phyloP scores from a whole-genome alignment of 1,140 invertebrate species.

The Heliconius eleuchia region DNA sequence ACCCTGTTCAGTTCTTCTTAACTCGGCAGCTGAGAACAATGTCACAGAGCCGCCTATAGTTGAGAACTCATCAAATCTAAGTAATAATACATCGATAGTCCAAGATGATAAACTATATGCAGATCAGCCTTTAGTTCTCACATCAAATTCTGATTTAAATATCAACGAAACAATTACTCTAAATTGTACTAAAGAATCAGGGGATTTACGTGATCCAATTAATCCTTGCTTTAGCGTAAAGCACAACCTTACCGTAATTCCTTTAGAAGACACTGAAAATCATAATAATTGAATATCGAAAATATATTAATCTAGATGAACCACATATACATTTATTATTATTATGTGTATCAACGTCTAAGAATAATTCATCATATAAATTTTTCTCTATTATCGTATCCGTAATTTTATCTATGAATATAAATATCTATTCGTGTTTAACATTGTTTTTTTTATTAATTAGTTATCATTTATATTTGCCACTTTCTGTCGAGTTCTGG shows the following conservation, averaged over 20 bases:
- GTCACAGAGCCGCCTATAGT: conserved; percentile 64
- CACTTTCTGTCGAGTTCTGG: no score
- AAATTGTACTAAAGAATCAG: conserved; percentile 58
- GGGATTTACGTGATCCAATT: conserved; percentile 64
- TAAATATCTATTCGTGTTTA: no score
- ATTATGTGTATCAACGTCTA: no score
- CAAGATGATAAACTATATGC: conserved; percentile 29
- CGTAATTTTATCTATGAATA: no score
- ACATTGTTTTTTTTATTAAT: no score
- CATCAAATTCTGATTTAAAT: background rate
- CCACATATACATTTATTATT: no score
- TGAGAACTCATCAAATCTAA: conserved; percentile 30
- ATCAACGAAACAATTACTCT: conserved; percentile 17
- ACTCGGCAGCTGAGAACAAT: conserved; percentile 72
- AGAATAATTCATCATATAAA: no score
- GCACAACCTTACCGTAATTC: conserved; percentile 66
- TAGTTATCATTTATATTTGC: no score
- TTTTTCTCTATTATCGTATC: no score
- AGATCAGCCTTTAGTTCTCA: conserved; percentile 53
- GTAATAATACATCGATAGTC: conserved; percentile 6
- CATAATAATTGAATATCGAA: background rate
- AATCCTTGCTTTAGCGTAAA: conserved; percentile 71
- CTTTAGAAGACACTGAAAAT: conserved; percentile 48
- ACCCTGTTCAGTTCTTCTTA: conserved; percentile 72
- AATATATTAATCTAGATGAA: background rate